Evolutionary conservation across 2,113 vertebrate genomes (phyloP), one percentile per base, ranked within the genome.

Genomic region (Dromiciops gliroides): DNA sequence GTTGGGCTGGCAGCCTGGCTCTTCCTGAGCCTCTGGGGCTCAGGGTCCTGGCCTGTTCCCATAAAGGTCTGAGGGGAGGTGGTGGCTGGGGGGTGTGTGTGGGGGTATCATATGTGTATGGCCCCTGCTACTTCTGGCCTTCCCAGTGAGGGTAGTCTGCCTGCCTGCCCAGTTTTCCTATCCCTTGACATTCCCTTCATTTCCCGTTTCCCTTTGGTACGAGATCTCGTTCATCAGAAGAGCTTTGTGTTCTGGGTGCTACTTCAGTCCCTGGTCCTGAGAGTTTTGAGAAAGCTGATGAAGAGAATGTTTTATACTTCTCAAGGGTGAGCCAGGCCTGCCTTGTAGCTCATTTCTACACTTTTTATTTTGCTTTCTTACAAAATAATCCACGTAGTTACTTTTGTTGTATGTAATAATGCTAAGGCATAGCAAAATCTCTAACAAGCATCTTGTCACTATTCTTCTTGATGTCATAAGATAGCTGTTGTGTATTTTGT

Each of bases 401-500:
- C 19, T 83, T 19, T 83, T 2, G 67, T 22, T 19, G 60, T 75
- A n/a, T n/a, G n/a, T 83, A 31, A 37, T 44, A 83, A 83, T 44
- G 8, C n/a, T 44, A 22, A 23, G 67, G 67, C n/a, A 22, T 44
- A 44, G 19, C 31, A 67, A 67, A 14, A 67, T 67, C 12, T 37
- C 31, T 37, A 22, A 67, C 37, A 67, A 67, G 31, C 67, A 44
- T 22, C 67, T 67, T 83, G 60, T 44, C 67, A 83, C 67, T 83
- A 22, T 83, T 83, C 67, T 44, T 83, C 5, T 23, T 53, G 14
- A 94, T 97, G 4, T 96, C 90, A 94, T 48, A 53, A 94, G 93
- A 90, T 12, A 0, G 19, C 88, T 96, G 51, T 3, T 89, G 10
- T 93, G 75, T 52, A 95, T 96, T 98, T 83, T 98, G 98, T 97